Conservation (phyloP, 2,113 vertebrate genomes). For the Hiodon alosoides region DNA sequence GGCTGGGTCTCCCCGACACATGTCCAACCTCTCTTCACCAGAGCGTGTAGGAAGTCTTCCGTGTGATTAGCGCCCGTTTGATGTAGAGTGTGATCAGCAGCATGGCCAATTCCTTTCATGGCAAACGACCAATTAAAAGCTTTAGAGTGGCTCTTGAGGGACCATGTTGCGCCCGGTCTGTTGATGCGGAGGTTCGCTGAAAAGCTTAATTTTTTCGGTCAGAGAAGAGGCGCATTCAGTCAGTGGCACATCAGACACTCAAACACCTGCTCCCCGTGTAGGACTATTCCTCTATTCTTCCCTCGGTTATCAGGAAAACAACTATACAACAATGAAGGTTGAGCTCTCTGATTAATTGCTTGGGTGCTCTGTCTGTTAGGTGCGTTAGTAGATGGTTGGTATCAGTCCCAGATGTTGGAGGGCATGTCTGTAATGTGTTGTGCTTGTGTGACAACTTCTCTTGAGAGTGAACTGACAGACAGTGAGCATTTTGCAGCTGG, state of each 20-base stretch:
- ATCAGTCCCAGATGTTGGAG: too few relatives aligned
- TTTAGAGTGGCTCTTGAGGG: conserved; percentile 45
- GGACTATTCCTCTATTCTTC: neutral
- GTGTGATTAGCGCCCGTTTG: neutral
- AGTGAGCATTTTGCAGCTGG: too few relatives aligned
- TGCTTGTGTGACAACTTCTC: too few relatives aligned
- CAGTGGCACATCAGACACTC: conserved; percentile 53
- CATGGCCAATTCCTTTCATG: conserved; percentile 27
- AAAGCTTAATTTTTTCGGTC: conserved; percentile 48
- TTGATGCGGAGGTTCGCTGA: conserved; percentile 39
- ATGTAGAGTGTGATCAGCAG: conserved; percentile 16
- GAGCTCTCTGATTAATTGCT: conserved; percentile 8
- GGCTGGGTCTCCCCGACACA: conserved; percentile 4
- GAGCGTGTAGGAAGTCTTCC: conserved; percentile 2
- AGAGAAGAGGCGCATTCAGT: conserved; percentile 45
- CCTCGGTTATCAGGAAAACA: conserved; percentile 3
- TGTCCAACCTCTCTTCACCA: conserved; percentile 3
- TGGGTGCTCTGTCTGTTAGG: too few relatives aligned
- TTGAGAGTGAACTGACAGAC: too few relatives aligned
- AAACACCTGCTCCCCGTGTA: conserved; percentile 61
- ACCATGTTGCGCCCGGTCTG: conserved; percentile 38
- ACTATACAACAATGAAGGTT: neutral
- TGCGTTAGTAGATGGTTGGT: too few relatives aligned
- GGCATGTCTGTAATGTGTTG: too few relatives aligned
- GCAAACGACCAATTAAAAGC: conserved; percentile 38